A percentile compares a stretch with the other conserved stretches of the same genome.
Evolutionary conservation across 2,113 vertebrate species (phyloP).

Genomic region (Clarias gariepinus): DNA sequence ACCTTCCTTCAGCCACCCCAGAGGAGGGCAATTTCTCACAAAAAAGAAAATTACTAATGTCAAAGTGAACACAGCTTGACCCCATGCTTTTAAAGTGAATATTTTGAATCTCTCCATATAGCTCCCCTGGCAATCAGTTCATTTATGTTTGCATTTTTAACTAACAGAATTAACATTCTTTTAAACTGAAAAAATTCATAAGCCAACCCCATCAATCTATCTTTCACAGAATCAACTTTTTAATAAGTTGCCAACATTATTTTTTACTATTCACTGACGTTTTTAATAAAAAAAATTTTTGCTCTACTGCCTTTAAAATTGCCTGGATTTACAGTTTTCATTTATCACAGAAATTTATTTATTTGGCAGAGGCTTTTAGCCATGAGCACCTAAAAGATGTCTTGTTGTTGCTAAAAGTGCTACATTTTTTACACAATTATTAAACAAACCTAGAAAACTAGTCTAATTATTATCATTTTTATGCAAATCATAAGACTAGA

Average conservation of each 20-base stretch:
- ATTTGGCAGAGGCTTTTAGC: neutral
- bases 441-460: neutral
- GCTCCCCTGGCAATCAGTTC: constrained; percentile 10
- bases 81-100: constrained; percentile 37
- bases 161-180: too few species aligned
- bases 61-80: constrained; percentile 3
- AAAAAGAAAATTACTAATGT: constrained; percentile 44
- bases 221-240: neutral
- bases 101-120: constrained; percentile 22
- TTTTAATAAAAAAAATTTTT: neutral
- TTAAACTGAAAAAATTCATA: too few species aligned
- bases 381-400: neutral
- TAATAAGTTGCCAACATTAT: neutral
- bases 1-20: constrained; percentile 34
- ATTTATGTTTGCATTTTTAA: constrained; percentile 22
- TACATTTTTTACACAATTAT: neutral
- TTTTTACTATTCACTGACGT: neutral
- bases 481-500: neutral
- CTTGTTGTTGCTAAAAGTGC: neutral
- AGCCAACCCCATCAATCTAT: neutral
- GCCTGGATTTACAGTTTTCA: neutral
- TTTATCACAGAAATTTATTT: neutral
- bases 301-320: neutral
- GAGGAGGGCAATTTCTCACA: constrained; percentile 33
- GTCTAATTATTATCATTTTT: neutral